Base-by-base conservation (phyloP, 2,113 vertebrate species). In the Scartelaos histophorus region DNA sequence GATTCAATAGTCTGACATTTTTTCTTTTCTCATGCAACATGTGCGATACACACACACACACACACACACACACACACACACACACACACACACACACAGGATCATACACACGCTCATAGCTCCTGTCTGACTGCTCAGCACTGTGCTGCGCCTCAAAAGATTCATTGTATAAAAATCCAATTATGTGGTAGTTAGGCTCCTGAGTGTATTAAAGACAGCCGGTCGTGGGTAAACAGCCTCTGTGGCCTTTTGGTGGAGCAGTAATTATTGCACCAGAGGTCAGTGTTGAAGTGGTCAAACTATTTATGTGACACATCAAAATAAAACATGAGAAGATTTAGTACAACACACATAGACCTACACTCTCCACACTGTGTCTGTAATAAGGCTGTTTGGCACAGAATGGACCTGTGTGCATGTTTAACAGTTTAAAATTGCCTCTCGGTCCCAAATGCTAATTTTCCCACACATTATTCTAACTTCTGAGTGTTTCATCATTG, bases 161-260 rank as follows among this genome's bases (percentile, higher is more conserved):
- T 38, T 75, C 82, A 85, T 89, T 91, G 90, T 93, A 47, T 61
- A 64, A 70, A 85, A 88, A 90, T 88, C 67, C 5, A 80, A 90
- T 91, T 82, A 85, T 75, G 45, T 72, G 22, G 82, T 68, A 70
- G 82, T 86, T 87, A 71, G 81, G 73, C 66, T 84, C 56, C 29
- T 69, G 66, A 60, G 69, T 82, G 62, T 82, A 79, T 85, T 87
- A 83, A 82, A 86, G 70, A 54, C 84, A 58, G 69, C 64, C 35
- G 71, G 73, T 81, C 86, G 71, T 82, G 82, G 82, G 74, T 83
- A 87, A 91, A 92, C 80, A 86, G 81, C 71, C 72, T 54, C 79
- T 85, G 38, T 70, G 53, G 74, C 69, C 58, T 57, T 82, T 79
- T 82, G 74, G 71, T 83, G 64, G 29, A 16, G 79, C 70, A 46